Evolutionary conservation across 2,888 invertebrate species (phyloP).

Genomic region (Idaea aversata): DNA sequence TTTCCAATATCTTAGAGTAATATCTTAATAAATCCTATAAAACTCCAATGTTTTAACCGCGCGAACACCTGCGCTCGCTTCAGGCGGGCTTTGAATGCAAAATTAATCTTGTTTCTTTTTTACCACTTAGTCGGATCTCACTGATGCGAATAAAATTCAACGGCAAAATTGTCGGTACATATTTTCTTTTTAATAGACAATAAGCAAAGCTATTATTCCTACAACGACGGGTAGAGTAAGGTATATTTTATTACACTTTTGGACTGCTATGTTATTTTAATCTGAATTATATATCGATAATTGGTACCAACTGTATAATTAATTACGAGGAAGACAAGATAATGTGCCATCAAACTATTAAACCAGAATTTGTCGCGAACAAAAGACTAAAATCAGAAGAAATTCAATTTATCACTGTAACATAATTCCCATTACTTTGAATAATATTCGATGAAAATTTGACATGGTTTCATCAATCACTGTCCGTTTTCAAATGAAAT

Average conservation of each 20-base stretch:
- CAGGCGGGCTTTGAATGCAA: constrained; percentile 73
- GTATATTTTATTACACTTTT: background rate
- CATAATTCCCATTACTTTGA: constrained; percentile 9
- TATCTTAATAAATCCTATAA: constrained; percentile 79
- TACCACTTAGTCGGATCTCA: constrained; percentile 71
- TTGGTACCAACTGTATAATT: too few relatives aligned
- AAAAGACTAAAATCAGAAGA: constrained; percentile 8
- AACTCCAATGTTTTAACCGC: constrained; percentile 77
- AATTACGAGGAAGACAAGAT: too few relatives aligned
- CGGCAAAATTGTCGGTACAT: constrained; percentile 63
- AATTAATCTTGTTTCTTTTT: constrained; percentile 78
- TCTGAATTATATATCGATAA: background rate
- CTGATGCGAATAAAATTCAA: constrained; percentile 68
- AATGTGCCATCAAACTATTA: too few relatives aligned
- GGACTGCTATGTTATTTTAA: background rate
- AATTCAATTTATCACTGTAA: constrained; percentile 15
- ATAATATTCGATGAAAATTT: constrained; percentile 12
- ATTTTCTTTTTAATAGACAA: constrained; percentile 37
- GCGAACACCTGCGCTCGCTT: constrained; percentile 69
- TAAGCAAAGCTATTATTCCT: background rate
- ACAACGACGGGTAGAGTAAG: background rate
- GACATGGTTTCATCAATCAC: constrained; percentile 35
- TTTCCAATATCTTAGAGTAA: constrained; percentile 66
- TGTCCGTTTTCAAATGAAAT: constrained; percentile 33
- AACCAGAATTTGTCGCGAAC: background rate